Percentiles rank a stretch among this genome's conserved stretches.
phyloP scores from a whole-genome alignment of 2,113 vertebrate genomes.

The Taxidea taxus region DNA sequence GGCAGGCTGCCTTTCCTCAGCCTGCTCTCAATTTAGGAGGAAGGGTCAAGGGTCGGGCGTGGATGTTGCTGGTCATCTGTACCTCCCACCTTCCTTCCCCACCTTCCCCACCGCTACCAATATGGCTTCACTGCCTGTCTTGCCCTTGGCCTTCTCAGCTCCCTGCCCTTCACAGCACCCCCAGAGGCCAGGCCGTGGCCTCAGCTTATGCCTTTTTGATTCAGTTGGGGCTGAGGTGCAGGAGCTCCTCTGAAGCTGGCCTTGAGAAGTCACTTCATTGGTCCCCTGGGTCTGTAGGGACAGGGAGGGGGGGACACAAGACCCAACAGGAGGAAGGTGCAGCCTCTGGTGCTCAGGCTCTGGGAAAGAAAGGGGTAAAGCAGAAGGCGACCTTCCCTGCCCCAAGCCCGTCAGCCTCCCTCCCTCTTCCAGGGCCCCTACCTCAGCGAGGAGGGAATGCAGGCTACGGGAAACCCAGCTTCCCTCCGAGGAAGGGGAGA shows the following conservation, averaged over 20 bases:
- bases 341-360: not conserved
- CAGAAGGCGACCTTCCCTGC: not conserved
- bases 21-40: not conserved
- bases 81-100: fast-evolving
- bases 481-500: not conserved
- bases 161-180: not conserved
- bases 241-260: not conserved
- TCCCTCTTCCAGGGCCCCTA: not conserved
- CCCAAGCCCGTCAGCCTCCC: not conserved
- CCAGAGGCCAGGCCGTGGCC: not conserved
- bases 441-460: not conserved
- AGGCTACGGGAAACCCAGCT: not conserved
- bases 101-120: not conserved
- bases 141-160: not conserved
- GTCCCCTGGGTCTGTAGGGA: not conserved
- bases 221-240: not conserved
- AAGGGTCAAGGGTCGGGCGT: not conserved
- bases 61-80: not conserved
- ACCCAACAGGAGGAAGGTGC: no score
- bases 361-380: not conserved
- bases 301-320: no score
- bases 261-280: not conserved
- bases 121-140: not conserved
- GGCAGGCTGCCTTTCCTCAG: not conserved
- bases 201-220: not conserved